phyloP scores from a whole-genome alignment of 2,888 invertebrate genomes.

The Aricia artaxerxes region DNA sequence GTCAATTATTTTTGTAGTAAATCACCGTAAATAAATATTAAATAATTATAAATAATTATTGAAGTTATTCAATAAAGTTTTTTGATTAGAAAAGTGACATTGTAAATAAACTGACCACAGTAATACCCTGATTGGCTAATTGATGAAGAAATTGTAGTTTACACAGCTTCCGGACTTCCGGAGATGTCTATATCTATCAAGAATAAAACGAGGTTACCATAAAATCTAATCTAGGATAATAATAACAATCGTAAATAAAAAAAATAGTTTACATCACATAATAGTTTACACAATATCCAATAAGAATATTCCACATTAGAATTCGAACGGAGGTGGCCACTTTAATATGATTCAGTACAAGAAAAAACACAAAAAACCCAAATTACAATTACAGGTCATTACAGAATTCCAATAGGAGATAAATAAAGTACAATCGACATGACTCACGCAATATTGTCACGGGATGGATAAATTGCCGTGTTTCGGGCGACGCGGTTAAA shows the following conservation, averaged over 20 bases:
- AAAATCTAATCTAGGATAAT: not conserved
- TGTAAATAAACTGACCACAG: not conserved
- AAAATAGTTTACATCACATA: not conserved
- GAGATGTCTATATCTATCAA: not conserved
- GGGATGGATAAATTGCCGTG: slow-evolving; percentile 66
- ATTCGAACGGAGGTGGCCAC: not conserved
- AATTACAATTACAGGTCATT: slow-evolving; percentile 33
- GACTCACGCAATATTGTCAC: slow-evolving; percentile 59
- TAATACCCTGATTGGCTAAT: not conserved
- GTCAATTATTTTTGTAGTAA: not conserved
- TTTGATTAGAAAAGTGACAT: not conserved
- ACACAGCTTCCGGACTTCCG: not conserved
- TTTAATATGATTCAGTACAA: not conserved
- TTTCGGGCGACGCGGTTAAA: slow-evolving; percentile 56
- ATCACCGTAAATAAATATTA: not conserved
- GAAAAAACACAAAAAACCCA: slow-evolving; percentile 21
- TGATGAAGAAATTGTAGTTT: not conserved
- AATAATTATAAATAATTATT: not conserved
- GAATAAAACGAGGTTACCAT: not conserved
- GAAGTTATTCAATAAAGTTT: not conserved
- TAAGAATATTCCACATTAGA: not conserved
- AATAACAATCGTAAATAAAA: not conserved
- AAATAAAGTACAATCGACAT: slow-evolving; percentile 40
- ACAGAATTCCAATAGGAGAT: slow-evolving; percentile 41
- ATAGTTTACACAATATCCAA: not conserved